Percentiles rank a stretch among this genome's conserved stretches.
phyloP scores from a whole-genome alignment of 2,797 vertebrate species.

The Paedocypris micromegethes region DNA sequence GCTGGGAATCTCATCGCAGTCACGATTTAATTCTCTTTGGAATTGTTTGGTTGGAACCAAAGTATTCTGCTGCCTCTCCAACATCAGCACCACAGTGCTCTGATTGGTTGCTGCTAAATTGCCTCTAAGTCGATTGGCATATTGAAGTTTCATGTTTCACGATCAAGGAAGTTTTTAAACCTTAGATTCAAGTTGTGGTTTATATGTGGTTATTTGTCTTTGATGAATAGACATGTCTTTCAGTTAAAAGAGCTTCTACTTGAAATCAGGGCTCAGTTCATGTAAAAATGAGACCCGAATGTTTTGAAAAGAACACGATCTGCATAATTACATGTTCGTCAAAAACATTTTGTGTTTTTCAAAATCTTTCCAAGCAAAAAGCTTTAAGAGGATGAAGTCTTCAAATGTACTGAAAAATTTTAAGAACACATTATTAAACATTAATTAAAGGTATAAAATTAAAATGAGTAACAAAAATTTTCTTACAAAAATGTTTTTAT shows the following conservation, averaged over 20 bases:
- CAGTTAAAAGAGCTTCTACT: background rate
- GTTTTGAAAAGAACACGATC: slow-evolving; percentile 43
- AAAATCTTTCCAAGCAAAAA: slow-evolving; percentile 48
- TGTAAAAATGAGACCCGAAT: slow-evolving; percentile 44
- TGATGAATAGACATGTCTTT: background rate
- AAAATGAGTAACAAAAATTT: slow-evolving; percentile 6
- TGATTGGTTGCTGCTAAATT: too few relatives aligned
- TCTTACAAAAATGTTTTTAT: too few relatives aligned
- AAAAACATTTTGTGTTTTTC: slow-evolving; percentile 46
- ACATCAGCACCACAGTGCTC: too few relatives aligned
- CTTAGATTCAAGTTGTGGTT: background rate
- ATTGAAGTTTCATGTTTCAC: too few relatives aligned
- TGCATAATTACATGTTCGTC: slow-evolving; percentile 52
- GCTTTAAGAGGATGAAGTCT: slow-evolving; percentile 45
- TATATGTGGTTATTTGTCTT: background rate
- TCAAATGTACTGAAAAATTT: slow-evolving; percentile 39
- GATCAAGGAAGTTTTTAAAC: too few relatives aligned
- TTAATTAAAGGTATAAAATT: slow-evolving; percentile 37
- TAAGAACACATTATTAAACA: background rate
- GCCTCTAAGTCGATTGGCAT: too few relatives aligned
- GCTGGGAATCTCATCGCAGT: too few relatives aligned
- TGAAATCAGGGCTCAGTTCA: slow-evolving; percentile 29
- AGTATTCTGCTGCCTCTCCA: too few relatives aligned
- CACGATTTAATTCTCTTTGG: too few relatives aligned
- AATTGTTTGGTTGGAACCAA: too few relatives aligned